Evolutionary conservation across 1,140 invertebrate species (phyloP), one percentile per base, ranked within the genome.

Genomic region (Whitmania pigra): DNA sequence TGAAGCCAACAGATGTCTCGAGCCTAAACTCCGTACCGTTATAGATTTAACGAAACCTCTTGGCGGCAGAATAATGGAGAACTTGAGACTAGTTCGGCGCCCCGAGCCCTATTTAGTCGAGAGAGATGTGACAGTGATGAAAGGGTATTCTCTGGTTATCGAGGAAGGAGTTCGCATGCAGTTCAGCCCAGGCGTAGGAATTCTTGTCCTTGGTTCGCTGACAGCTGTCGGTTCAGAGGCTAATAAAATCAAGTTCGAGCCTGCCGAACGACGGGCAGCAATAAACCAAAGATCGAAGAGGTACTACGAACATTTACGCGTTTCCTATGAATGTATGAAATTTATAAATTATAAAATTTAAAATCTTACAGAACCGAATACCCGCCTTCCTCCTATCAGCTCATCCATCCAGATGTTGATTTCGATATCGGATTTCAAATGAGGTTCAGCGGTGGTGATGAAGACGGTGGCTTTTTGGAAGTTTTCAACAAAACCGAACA

Each of bases 81-180:
- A 89, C 79, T 79, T 94, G 5, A 86, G 85, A 1, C 77, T 99
- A 1, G 85, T 86, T 49, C 80, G 85, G 18, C 85, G 89, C 73
- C 75, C 83, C 0, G 81, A 84, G 20, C 92, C 94, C 0, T 98
- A 96, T 77, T 79, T 89, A 13, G 85, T 98, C n/a, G 85, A 86
- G 75, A 87, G 89, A 0, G 97, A 99, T 81, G 86, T 99, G 5
- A 99, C 96, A 0, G 87, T 99, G 0, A 97, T 99, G 94, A 94
- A 95, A 0, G 89, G 80, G 18, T 84, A 87, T 0, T 93, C 88
- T 3, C 81, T 99, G 3, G 89, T 87, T 0, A 93, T 99, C 73
- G 87, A 88, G 72, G 89, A 93, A 5, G 94, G 94, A 9, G 94
- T 96, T 1, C 86, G 89, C 3, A 84, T 99, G 78, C 92, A 97